phyloP scores from a whole-genome alignment of 2,113 vertebrate species.

The Climacteris rufus region DNA sequence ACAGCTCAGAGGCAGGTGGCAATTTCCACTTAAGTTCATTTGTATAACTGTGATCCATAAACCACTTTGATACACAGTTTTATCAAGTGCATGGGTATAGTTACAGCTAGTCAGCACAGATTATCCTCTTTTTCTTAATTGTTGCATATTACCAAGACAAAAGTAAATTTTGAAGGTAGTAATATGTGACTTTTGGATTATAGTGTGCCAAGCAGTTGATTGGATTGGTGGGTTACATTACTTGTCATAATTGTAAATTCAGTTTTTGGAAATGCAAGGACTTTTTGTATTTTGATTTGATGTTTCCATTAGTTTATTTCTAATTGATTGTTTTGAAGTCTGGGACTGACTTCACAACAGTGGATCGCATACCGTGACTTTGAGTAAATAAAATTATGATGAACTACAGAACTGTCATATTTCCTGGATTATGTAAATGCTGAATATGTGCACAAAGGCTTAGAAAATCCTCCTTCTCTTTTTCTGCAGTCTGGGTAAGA shows the following conservation, averaged over 20 bases:
- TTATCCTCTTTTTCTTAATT: background rate
- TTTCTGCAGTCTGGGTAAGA: conserved; percentile 54
- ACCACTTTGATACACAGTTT: background rate
- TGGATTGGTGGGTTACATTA: background rate
- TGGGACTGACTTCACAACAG: background rate
- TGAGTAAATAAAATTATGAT: background rate
- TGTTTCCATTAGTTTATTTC: background rate
- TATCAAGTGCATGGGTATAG: background rate
- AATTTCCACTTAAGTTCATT: background rate
- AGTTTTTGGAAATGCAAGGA: background rate
- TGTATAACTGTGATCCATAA: background rate
- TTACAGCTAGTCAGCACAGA: background rate
- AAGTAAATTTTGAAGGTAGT: background rate
- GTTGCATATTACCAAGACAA: background rate
- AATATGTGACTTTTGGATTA: background rate
- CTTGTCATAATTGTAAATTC: background rate
- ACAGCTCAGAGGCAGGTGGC: background rate
- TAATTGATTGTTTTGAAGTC: fast-evolving
- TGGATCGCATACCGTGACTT: background rate
- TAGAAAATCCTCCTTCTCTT: background rate
- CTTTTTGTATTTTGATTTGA: background rate
- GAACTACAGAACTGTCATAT: background rate
- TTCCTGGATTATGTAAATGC: background rate
- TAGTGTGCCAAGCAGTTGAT: background rate
- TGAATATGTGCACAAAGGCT: background rate